These are phyloP conservation scores for Jordanella pulchra DNA, from an alignment of 2,797 vertebrate species.

Conservation along the genomic window DNA sequence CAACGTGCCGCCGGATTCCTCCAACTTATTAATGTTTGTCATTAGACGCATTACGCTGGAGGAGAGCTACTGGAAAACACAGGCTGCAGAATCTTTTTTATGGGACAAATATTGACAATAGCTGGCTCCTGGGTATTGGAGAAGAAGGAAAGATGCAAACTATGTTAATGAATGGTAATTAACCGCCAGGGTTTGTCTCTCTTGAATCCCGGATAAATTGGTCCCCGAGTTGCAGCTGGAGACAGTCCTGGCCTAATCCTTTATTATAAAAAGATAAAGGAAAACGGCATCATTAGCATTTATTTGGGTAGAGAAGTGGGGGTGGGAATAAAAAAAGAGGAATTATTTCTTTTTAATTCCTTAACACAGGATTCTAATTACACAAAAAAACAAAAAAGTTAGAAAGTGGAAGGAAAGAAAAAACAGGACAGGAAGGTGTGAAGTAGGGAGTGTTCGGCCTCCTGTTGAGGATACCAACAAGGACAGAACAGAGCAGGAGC, in stretches of 20 bases:
- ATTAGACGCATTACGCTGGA: constrained; percentile 75
- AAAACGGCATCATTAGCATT: constrained; percentile 86
- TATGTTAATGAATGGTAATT: constrained; percentile 89
- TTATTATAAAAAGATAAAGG: constrained; percentile 88
- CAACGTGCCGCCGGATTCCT: constrained; percentile 58
- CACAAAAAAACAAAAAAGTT: constrained; percentile 60
- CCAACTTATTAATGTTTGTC: constrained; percentile 82
- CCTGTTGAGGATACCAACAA: constrained; percentile 65
- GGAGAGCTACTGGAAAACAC: constrained; percentile 71
- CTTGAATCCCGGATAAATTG: constrained; percentile 85
- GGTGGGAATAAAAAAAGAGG: constrained; percentile 76
- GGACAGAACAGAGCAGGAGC: constrained; percentile 72
- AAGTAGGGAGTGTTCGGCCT: constrained; percentile 53
- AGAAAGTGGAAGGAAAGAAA: constrained; percentile 43
- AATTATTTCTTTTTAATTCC: constrained; percentile 84
- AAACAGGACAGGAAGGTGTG: constrained; percentile 19
- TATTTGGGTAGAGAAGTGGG: constrained; percentile 62
- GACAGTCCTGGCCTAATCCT: constrained; percentile 85
- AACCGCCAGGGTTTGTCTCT: constrained; percentile 82
- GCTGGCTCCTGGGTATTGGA: constrained; percentile 77
- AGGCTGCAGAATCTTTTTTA: constrained; percentile 67
- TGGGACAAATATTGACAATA: constrained; percentile 88
- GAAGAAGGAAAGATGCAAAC: constrained; percentile 83
- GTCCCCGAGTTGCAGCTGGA: constrained; percentile 84
- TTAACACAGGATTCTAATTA: constrained; percentile 78